A percentile compares a stretch with the other conserved stretches of the same genome.
Evolutionary conservation across 2,113 vertebrate species (phyloP).

Genomic region (Nibea albiflora): DNA sequence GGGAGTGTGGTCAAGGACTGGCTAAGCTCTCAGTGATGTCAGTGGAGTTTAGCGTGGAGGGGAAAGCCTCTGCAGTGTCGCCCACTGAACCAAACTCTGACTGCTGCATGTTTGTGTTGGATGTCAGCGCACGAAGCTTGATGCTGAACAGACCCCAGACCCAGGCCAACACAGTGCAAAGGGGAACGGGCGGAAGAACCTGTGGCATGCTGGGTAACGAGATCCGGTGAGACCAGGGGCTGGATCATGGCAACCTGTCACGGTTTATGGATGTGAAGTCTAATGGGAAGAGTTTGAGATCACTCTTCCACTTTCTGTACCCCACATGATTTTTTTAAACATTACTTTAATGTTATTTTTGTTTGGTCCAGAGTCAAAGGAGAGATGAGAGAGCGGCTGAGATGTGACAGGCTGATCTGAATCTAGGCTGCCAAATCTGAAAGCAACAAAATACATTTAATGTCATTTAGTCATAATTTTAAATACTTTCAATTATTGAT

Average conservation of each 20-base stretch:
- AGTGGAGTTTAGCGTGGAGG: conserved; percentile 51
- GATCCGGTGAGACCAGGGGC: conserved; percentile 45
- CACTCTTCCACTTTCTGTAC: background rate
- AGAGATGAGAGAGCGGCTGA: background rate
- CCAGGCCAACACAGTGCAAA: conserved; percentile 37
- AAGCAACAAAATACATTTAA: background rate
- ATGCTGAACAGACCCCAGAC: conserved; percentile 72
- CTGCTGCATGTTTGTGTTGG: conserved; percentile 79
- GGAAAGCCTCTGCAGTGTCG: conserved; percentile 56
- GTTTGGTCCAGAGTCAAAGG: conserved; percentile 1
- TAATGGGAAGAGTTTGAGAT: conserved; percentile 11
- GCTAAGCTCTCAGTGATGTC: conserved; percentile 75
- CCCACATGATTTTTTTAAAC: background rate
- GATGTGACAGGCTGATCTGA: background rate
- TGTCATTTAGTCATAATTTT: background rate
- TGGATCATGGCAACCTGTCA: conserved; percentile 43
- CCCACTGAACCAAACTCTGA: conserved; percentile 50
- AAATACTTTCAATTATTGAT: background rate
- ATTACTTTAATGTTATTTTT: conserved; percentile 14
- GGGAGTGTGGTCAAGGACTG: conserved; percentile 68
- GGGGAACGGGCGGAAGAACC: conserved; percentile 45
- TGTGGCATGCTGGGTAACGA: conserved; percentile 67
- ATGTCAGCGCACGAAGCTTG: conserved; percentile 52
- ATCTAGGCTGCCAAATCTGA: background rate
- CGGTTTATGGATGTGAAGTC: conserved; percentile 24